Percentiles rank a stretch among this genome's conserved stretches.
phyloP scores from a whole-genome alignment of 2,888 invertebrate species.

The Nineta flava region DNA sequence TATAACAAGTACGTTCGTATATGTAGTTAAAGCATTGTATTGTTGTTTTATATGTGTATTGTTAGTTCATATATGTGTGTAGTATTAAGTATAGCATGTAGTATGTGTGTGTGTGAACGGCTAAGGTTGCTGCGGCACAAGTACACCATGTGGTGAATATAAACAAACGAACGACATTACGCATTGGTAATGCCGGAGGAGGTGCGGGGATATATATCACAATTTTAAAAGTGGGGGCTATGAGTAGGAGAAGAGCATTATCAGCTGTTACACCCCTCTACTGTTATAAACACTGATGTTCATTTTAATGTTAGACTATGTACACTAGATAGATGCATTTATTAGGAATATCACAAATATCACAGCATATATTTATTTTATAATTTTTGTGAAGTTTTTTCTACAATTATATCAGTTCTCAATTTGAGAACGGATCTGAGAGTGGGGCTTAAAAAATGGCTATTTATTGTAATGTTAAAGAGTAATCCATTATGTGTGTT shows the following conservation, averaged over 20 bases:
- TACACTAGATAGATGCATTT: too few species aligned
- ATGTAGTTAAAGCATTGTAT: not conserved
- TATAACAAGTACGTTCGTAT: not conserved
- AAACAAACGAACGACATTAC: conserved; percentile 34
- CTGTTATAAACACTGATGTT: not conserved
- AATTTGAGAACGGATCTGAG: too few species aligned
- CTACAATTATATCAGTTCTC: too few species aligned
- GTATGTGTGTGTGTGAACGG: not conserved
- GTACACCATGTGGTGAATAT: conserved; percentile 30
- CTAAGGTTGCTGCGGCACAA: conserved; percentile 1
- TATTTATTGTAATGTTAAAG: too few species aligned
- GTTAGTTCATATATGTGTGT: not conserved
- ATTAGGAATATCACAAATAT: too few species aligned
- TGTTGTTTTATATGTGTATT: not conserved
- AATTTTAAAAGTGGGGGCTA: not conserved
- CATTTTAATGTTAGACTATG: too few species aligned
- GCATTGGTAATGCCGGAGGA: conserved; percentile 18
- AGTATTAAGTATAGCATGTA: not conserved
- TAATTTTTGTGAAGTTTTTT: too few species aligned
- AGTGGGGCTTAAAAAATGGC: too few species aligned
- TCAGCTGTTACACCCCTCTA: conserved; percentile 9
- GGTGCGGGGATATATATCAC: conserved; percentile 7
- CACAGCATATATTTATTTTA: too few species aligned
- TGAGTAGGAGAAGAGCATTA: conserved; percentile 9
- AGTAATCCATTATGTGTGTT: too few species aligned